Evolutionary conservation across 2,888 invertebrate species (phyloP).

Genomic region (Folsomia candida): DNA sequence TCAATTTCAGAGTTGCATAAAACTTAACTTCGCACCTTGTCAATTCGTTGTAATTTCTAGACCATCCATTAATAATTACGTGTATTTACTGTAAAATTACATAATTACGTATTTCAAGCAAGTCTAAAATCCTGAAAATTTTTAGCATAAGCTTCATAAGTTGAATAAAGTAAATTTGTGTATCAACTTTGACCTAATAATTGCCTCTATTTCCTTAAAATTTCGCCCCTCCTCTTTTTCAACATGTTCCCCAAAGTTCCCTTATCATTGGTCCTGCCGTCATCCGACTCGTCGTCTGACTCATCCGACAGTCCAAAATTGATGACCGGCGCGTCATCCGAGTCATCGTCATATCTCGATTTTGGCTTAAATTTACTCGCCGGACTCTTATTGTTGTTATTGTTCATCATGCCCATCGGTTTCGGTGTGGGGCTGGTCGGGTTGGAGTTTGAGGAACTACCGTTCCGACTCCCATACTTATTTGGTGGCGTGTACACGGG

Average conservation of each 20-base stretch:
- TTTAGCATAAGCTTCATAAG: no score
- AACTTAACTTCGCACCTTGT: no score
- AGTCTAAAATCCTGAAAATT: no score
- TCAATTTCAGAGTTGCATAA: no score
- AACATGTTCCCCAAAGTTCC: conserved; percentile 45
- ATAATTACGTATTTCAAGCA: no score
- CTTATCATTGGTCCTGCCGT: conserved; percentile 34
- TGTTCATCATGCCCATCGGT: background rate
- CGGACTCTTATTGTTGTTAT: background rate
- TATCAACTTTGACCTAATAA: no score
- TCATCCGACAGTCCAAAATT: conserved; percentile 24
- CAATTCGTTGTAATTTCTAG: background rate
- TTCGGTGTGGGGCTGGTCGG: conserved; percentile 27
- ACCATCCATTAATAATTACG: background rate
- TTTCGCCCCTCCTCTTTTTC: conserved; percentile 39
- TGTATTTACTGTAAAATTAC: background rate
- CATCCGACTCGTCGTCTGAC: conserved; percentile 27
- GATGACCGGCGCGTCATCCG: conserved; percentile 28
- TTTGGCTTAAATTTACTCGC: background rate
- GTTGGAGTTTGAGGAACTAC: conserved; percentile 15
- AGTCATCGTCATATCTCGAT: conserved; percentile 34
- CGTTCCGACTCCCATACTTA: conserved; percentile 16
- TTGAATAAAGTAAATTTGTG: no score
- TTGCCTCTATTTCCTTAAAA: conserved; percentile 22
- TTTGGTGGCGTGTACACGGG: background rate